These are phyloP conservation scores for Laticauda colubrina DNA, from an alignment of 2,113 vertebrate species.

Conservation along the genomic window DNA sequence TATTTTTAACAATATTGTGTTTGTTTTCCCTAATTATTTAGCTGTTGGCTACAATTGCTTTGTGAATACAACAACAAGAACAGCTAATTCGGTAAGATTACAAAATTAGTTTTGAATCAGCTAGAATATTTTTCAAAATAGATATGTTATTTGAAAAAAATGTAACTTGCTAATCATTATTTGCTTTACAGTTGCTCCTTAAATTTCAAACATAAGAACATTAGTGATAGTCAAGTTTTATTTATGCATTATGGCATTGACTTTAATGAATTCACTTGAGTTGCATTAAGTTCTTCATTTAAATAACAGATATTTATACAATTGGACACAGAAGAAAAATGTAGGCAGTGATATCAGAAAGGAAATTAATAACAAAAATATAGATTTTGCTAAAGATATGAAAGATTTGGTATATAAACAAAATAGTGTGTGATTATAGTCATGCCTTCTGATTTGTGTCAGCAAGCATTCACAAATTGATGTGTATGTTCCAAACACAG, in stretches of 20 bases:
- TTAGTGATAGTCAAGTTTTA: not conserved
- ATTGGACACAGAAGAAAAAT: not conserved
- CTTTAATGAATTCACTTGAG: not conserved
- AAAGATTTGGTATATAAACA: not conserved
- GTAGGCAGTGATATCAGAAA: not conserved
- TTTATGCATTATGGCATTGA: not conserved
- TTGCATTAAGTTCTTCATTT: not conserved
- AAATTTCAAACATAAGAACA: not conserved
- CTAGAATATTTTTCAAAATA: not conserved
- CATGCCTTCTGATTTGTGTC: not conserved
- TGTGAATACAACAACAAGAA: slow-evolving; percentile 95
- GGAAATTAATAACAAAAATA: not conserved
- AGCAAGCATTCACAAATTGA: not conserved
- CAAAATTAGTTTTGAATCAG: slow-evolving; percentile 47
- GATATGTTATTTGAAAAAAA: not conserved
- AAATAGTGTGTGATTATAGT: not conserved
- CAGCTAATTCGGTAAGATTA: slow-evolving; percentile 92
- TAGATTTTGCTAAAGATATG: not conserved
- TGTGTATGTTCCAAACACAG: not conserved
- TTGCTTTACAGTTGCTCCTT: not conserved
- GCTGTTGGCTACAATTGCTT: slow-evolving; percentile 97
- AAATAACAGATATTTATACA: not conserved
- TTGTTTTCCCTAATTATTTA: slow-evolving; percentile 61
- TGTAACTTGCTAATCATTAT: not conserved
- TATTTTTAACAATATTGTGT: slow-evolving; percentile 33